These are phyloP conservation scores for Carassius gibelio DNA, from an alignment of 2,113 vertebrate species.

Conservation along the genomic window DNA sequence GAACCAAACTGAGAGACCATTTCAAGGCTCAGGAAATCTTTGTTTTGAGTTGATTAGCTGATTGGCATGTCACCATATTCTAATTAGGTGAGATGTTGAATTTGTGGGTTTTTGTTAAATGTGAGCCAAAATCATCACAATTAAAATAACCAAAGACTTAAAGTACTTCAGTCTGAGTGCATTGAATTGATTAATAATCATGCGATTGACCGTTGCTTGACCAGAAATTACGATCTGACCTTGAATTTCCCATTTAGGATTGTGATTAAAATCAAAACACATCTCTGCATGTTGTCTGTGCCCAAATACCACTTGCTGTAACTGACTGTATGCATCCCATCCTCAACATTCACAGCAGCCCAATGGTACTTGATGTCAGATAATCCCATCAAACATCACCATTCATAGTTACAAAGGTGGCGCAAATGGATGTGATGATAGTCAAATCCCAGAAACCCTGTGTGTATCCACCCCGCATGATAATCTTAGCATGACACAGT, in stretches of 20 bases:
- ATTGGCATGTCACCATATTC: too few species aligned
- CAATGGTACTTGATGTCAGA: constrained; percentile 39
- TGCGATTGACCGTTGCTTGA: neutral
- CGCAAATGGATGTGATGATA: neutral
- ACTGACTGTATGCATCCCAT: constrained; percentile 14
- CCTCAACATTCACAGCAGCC: constrained; percentile 15
- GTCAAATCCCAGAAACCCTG: constrained; percentile 11
- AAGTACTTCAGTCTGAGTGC: too few species aligned
- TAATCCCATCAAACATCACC: constrained; percentile 34
- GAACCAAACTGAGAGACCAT: too few species aligned
- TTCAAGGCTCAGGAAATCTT: too few species aligned
- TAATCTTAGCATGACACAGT: constrained; percentile 15
- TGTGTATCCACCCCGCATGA: constrained; percentile 1
- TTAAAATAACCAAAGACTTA: too few species aligned
- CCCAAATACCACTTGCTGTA: neutral
- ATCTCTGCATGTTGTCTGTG: neutral
- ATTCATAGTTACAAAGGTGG: constrained; percentile 23
- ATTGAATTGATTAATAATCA: neutral
- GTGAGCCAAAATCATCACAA: too few species aligned
- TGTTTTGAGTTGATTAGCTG: too few species aligned
- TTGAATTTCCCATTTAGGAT: neutral
- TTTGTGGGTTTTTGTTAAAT: too few species aligned
- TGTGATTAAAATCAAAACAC: constrained; percentile 7
- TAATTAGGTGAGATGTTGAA: too few species aligned
- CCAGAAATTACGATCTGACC: neutral